phyloP scores from a whole-genome alignment of 2,113 vertebrate species.

The Cynocephalus volans region DNA sequence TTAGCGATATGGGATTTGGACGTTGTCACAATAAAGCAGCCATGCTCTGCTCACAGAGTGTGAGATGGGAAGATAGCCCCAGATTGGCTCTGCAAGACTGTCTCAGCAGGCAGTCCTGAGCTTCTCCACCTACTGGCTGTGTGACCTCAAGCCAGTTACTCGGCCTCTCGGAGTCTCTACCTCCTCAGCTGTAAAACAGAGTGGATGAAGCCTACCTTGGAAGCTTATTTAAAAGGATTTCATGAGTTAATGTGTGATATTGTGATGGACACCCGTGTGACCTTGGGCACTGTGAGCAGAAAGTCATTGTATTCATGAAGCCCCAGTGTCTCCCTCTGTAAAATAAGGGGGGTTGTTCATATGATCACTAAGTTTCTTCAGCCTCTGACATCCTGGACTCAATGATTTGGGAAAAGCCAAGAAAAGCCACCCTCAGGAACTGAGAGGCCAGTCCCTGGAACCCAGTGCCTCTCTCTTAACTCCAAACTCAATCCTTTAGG shows the following conservation, averaged over 20 bases:
- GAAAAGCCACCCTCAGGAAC: neutral
- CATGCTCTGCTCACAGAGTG: neutral
- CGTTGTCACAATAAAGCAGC: conserved; percentile 61
- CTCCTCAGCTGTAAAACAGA: neutral
- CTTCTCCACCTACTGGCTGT: neutral
- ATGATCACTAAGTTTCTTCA: neutral
- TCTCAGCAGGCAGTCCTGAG: neutral
- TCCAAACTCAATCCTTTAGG: neutral
- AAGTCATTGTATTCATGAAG: neutral
- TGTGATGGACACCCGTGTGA: neutral
- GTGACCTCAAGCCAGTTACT: neutral
- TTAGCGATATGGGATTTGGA: conserved; percentile 3
- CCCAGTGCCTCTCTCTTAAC: neutral
- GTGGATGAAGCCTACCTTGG: neutral
- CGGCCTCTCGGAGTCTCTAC: neutral
- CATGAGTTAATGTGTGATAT: neutral
- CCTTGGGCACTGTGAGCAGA: neutral
- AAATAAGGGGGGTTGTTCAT: neutral
- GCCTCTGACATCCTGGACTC: neutral
- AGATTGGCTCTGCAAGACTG: too few species aligned
- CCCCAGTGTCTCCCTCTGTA: neutral
- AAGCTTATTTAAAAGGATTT: neutral
- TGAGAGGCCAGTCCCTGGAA: neutral
- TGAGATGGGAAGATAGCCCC: neutral
- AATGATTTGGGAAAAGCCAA: neutral